These are phyloP conservation scores for Anoplolepis gracilipes DNA, from an alignment of 1,140 invertebrate species.

Conservation along the genomic window DNA sequence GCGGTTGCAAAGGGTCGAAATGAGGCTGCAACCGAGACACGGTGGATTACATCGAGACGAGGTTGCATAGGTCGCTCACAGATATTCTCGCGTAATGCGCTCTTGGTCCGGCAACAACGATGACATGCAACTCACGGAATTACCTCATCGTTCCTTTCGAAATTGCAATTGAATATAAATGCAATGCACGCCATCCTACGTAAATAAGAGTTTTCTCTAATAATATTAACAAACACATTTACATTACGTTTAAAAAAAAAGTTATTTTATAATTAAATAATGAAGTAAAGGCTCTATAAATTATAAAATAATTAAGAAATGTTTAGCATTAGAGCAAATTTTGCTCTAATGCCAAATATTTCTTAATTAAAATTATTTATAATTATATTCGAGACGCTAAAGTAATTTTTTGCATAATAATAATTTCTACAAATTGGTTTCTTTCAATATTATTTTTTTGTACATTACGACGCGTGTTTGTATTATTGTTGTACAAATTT, in stretches of 20 bases:
- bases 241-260: background rate
- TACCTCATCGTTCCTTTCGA: background rate
- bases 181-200: background rate
- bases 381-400: background rate
- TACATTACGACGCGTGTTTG: constrained; percentile 19
- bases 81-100: constrained; percentile 60
- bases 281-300: too few relatives aligned
- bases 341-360: too few relatives aligned
- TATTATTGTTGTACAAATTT: constrained; percentile 23
- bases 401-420: background rate
- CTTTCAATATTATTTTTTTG: background rate
- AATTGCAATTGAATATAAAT: background rate
- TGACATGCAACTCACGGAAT: background rate
- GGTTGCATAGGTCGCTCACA: constrained; percentile 33
- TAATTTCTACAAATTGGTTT: constrained; percentile 2
- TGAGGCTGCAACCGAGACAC: background rate
- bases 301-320: too few relatives aligned
- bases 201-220: background rate
- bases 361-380: background rate
- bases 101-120: background rate
- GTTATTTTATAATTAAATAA: too few relatives aligned
- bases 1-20: background rate
- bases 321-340: too few relatives aligned
- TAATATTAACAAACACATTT: background rate
- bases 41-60: background rate